These are phyloP conservation scores for Plebejus argus DNA, from an alignment of 2,888 invertebrate species.

Conservation along the genomic window DNA sequence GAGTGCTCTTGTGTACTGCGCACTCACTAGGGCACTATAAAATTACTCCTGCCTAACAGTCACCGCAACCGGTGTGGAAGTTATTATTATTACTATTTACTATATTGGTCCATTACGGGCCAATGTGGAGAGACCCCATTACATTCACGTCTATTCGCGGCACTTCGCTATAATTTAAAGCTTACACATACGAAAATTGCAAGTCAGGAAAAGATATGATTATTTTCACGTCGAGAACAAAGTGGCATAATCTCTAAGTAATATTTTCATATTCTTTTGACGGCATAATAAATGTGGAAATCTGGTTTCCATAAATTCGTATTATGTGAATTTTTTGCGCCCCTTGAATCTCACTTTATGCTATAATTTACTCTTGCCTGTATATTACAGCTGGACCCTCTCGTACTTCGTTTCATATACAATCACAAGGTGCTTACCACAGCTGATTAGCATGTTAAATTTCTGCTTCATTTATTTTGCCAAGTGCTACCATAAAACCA, in stretches of 20 bases:
- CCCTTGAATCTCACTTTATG: conserved; percentile 6
- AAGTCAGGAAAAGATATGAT: not conserved
- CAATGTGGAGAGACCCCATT: no score
- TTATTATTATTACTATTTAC: no score
- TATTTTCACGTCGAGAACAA: conserved; percentile 2
- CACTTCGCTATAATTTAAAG: not conserved
- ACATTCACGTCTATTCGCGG: not conserved
- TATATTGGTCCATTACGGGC: no score
- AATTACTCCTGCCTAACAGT: no score
- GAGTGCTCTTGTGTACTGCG: no score
- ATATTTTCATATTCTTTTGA: conserved; percentile 27
- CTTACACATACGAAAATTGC: not conserved
- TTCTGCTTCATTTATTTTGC: not conserved
- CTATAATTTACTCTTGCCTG: not conserved
- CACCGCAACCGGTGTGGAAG: no score
- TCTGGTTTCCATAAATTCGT: conserved; percentile 22
- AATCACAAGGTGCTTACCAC: not conserved
- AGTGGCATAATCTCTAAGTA: conserved; percentile 15
- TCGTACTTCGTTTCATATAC: not conserved
- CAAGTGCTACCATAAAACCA: not conserved
- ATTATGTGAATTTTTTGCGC: conserved; percentile 10
- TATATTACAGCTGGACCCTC: not conserved
- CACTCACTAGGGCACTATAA: no score
- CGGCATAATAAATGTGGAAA: conserved; percentile 13
- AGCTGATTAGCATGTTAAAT: not conserved